Conservation (phyloP, 2,113 vertebrate species). For the Syngnathus floridae region DNA sequence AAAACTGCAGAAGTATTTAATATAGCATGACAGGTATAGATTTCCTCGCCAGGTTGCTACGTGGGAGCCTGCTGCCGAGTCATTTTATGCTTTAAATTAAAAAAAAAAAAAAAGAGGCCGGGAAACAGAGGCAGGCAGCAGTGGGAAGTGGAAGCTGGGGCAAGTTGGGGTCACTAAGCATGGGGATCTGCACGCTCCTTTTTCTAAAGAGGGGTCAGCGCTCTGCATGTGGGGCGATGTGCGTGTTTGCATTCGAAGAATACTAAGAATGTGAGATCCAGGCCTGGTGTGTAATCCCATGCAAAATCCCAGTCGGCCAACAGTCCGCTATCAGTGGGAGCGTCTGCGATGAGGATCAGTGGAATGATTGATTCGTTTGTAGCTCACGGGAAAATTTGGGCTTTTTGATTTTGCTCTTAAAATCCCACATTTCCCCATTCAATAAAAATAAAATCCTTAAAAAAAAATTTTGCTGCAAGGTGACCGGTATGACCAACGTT, state of each 20-base stretch:
- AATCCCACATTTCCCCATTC: neutral
- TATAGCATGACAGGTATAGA: slow-evolving; percentile 59
- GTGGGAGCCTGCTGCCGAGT: slow-evolving; percentile 14
- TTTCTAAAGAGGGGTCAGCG: slow-evolving; percentile 63
- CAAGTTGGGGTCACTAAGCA: slow-evolving; percentile 63
- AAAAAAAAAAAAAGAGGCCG: slow-evolving; percentile 17
- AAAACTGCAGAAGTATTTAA: slow-evolving; percentile 3
- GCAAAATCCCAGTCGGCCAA: slow-evolving; percentile 43
- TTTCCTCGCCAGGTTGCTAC: slow-evolving; percentile 61
- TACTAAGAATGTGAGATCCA: slow-evolving; percentile 59
- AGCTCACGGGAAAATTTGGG: slow-evolving; percentile 6
- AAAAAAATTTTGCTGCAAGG: slow-evolving; percentile 6
- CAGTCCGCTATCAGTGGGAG: slow-evolving; percentile 34
- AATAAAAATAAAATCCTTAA: neutral
- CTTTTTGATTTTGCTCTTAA: slow-evolving; percentile 4
- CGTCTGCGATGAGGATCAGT: slow-evolving; percentile 18
- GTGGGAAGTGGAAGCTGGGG: slow-evolving; percentile 60
- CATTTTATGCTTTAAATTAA: neutral
- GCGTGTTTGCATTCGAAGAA: slow-evolving; percentile 59
- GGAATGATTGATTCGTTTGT: slow-evolving; percentile 46
- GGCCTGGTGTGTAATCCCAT: slow-evolving; percentile 57
- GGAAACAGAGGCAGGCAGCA: slow-evolving; percentile 40
- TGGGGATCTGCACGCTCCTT: slow-evolving; percentile 64
- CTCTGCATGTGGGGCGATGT: slow-evolving; percentile 50
- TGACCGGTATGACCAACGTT: slow-evolving; percentile 37